Evolutionary conservation across 2,888 invertebrate genomes (phyloP).

Genomic region (Ypsolopha scabrella): DNA sequence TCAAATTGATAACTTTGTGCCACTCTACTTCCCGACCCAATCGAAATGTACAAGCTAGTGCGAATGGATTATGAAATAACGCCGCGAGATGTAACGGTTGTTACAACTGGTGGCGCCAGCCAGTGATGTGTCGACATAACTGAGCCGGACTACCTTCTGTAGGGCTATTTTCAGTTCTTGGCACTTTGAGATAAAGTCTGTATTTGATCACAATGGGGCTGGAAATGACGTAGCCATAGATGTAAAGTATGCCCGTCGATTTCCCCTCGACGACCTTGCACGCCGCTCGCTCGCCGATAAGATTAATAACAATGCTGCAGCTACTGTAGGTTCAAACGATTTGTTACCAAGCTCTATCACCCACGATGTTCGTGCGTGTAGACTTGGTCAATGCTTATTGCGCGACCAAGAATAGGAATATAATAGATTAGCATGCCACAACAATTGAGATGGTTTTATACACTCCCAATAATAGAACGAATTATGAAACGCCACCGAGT

Average conservation of each 20-base stretch:
- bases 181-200: background rate
- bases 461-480: background rate
- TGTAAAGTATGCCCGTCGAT: constrained; percentile 23
- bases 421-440: background rate
- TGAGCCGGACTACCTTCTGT: constrained; percentile 14
- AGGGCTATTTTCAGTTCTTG: background rate
- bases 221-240: background rate
- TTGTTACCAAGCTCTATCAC: background rate
- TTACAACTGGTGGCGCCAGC: constrained; percentile 32
- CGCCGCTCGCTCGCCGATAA: constrained; percentile 36
- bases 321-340: constrained; percentile 10
- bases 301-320: constrained; percentile 29
- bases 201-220: background rate
- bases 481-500: background rate
- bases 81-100: constrained; percentile 44
- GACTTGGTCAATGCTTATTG: background rate
- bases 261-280: constrained; percentile 66
- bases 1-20: constrained; percentile 8
- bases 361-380: constrained; percentile 9
- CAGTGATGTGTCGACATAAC: constrained; percentile 40
- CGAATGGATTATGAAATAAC: constrained; percentile 37
- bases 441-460: background rate
- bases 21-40: constrained; percentile 23
- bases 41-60: constrained; percentile 30
- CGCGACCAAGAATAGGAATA: background rate